These are phyloP conservation scores for Falco peregrinus DNA, from an alignment of 2,797 vertebrate genomes.

Conservation along the genomic window DNA sequence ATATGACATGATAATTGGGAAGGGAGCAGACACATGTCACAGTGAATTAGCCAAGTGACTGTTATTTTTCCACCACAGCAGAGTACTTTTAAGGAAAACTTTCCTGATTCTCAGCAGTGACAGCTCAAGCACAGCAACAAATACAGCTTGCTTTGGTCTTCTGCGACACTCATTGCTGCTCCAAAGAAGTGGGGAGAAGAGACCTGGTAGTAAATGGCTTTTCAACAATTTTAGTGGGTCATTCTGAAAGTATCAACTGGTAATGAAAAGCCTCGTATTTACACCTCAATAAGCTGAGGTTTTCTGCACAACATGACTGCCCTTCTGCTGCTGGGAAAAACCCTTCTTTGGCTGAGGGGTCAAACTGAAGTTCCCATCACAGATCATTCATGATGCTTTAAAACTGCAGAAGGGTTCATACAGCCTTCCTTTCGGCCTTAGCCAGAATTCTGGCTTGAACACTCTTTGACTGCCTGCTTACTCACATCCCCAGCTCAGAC, in stretches of 20 bases:
- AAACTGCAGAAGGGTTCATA: background rate
- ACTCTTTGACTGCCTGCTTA: background rate
- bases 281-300: background rate
- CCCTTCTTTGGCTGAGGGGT: background rate
- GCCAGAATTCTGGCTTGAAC: background rate
- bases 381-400: background rate
- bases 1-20: conserved; percentile 25
- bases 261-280: background rate
- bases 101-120: background rate
- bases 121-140: background rate
- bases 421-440: background rate
- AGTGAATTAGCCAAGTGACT: background rate
- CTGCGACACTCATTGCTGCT: background rate
- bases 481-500: background rate
- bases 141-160: background rate
- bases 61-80: background rate
- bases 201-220: background rate
- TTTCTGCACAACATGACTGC: background rate
- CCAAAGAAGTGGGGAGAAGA: background rate
- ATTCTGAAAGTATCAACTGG: background rate
- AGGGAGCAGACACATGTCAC: conserved; percentile 3
- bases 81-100: background rate
- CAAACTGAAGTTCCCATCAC: background rate
- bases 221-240: background rate
- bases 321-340: background rate